A percentile compares a stretch with the other conserved stretches of the same genome.
phyloP scores from a whole-genome alignment of 37 sponge, comb jelly and placozoan species.

The Amphimedon queenslandica region DNA sequence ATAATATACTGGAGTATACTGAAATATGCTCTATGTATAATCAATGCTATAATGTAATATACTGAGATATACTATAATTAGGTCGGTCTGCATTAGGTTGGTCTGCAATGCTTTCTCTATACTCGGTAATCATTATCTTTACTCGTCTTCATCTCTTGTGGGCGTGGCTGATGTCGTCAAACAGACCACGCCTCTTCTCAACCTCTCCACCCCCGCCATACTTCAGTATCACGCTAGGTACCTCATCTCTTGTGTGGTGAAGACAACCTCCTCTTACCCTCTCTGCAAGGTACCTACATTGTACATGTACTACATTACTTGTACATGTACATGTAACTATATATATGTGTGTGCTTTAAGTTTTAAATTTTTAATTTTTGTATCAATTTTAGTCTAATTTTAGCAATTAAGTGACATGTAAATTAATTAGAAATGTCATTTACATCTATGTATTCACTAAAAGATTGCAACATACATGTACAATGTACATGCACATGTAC shows the following conservation, averaged over 20 bases:
- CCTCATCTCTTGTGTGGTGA: conserved; percentile 39
- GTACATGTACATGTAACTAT: no score
- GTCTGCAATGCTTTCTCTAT: conserved; percentile 55
- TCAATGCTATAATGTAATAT: not conserved
- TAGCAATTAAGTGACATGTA: no score
- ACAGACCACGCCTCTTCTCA: conserved; percentile 42
- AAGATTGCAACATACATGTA: no score
- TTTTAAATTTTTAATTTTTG: not conserved
- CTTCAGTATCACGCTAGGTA: conserved; percentile 59
- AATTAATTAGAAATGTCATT: no score
- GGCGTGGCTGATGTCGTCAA: conserved; percentile 25
- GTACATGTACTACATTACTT: no score
- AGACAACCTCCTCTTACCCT: conserved; percentile 29
- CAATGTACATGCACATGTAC: no score
- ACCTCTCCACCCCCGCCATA: conserved; percentile 28
- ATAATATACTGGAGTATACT: no score
- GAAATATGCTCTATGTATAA: not conserved
- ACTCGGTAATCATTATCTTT: conserved; percentile 51
- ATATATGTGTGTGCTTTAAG: conserved; percentile 7
- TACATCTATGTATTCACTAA: no score
- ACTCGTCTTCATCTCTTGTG: conserved; percentile 1
- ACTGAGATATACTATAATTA: not conserved
- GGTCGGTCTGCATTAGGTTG: conserved; percentile 29
- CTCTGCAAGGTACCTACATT: conserved; percentile 30
- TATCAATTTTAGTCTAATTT: no score